Percentiles rank a stretch among this genome's conserved stretches.
These are phyloP conservation scores for Clamator glandarius DNA, from an alignment of 2,797 vertebrate species.

Conservation along the genomic window DNA sequence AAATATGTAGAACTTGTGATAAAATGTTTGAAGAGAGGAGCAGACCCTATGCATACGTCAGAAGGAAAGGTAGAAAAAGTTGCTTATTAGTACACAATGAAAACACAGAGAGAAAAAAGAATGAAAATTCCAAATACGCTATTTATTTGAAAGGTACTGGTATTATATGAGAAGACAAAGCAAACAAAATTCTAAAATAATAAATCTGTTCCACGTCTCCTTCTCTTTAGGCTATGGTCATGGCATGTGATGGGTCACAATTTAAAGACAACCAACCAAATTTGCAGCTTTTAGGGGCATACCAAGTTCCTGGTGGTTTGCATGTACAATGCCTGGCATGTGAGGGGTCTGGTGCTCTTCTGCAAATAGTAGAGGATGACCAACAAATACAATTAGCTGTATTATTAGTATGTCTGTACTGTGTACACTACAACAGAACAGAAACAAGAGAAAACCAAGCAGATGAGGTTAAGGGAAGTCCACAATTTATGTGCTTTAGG, in stretches of 20 bases:
- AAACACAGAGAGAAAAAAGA: not conserved
- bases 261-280: not conserved
- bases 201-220: not conserved
- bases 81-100: not conserved
- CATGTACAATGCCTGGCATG: too few relatives aligned
- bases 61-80: not conserved
- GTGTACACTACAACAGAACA: not conserved
- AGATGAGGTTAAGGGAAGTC: not conserved
- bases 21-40: not conserved
- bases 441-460: not conserved
- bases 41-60: not conserved
- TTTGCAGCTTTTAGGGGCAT: not conserved
- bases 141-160: not conserved
- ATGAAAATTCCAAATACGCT: not conserved
- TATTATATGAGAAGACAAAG: not conserved
- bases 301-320: not conserved
- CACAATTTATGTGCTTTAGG: fast-evolving
- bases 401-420: not conserved
- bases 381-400: not conserved
- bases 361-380: not conserved
- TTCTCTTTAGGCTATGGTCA: not conserved
- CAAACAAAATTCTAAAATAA: not conserved
- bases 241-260: not conserved
- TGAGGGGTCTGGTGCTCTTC: not conserved
- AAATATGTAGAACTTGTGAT: not conserved